phyloP scores from a whole-genome alignment of 1,140 invertebrate species.

The Drosophila pruinosa region DNA sequence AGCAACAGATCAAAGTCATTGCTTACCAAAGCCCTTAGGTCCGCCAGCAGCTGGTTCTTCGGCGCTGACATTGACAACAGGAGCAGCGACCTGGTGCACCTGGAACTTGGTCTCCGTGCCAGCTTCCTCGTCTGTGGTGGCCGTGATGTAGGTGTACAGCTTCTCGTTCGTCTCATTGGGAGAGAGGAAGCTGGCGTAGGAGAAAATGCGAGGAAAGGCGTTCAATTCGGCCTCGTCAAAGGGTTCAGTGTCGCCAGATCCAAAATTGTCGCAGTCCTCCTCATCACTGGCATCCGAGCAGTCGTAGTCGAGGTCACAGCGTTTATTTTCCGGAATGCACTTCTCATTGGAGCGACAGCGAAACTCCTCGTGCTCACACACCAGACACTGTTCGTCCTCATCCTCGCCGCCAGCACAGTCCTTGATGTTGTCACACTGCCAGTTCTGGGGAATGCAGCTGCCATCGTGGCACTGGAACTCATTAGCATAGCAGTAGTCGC shows the following conservation, averaged over 20 bases:
- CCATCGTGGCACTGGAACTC: slow-evolving; percentile 87
- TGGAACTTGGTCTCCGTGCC: slow-evolving; percentile 71
- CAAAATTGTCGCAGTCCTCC: slow-evolving; percentile 83
- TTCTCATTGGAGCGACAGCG: slow-evolving; percentile 85
- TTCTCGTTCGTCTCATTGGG: slow-evolving; percentile 78
- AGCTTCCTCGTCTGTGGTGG: slow-evolving; percentile 68
- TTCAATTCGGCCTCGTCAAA: slow-evolving; percentile 71
- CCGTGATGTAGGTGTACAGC: slow-evolving; percentile 73
- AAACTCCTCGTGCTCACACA: slow-evolving; percentile 84
- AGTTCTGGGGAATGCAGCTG: slow-evolving; percentile 85
- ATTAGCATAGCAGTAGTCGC: slow-evolving; percentile 84
- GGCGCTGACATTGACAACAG: slow-evolving; percentile 30
- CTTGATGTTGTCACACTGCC: slow-evolving; percentile 87
- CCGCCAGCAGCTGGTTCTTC: slow-evolving; percentile 49
- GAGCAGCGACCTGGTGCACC: slow-evolving; percentile 61
- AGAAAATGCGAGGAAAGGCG: slow-evolving; percentile 71
- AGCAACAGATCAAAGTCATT: not conserved
- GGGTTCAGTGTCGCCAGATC: slow-evolving; percentile 46
- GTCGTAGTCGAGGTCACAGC: slow-evolving; percentile 92
- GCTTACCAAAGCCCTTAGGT: slow-evolving; percentile 73
- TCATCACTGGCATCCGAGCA: slow-evolving; percentile 93
- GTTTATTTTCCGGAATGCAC: slow-evolving; percentile 88
- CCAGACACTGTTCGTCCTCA: slow-evolving; percentile 85
- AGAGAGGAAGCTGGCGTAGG: slow-evolving; percentile 72
- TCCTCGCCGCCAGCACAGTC: slow-evolving; percentile 87